Evolutionary conservation across 2,113 vertebrate species (phyloP), one percentile per base, ranked within the genome.

Genomic region (Hystrix brachyura): DNA sequence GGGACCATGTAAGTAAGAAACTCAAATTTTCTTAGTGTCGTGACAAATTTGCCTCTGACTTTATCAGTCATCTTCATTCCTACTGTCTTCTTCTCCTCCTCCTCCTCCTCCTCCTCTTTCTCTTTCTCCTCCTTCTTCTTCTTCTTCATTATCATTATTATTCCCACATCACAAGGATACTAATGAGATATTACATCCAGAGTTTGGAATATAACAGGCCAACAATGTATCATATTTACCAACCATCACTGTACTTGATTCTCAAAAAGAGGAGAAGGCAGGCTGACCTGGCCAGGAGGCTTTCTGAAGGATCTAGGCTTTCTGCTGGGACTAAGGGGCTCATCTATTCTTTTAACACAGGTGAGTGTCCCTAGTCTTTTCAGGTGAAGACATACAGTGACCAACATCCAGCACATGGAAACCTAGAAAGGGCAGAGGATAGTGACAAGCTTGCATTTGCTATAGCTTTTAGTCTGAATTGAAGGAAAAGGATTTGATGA

Each of bases 21-120:
- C 48, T 55, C 90, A 95, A 72, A 51, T 71, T 83, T 87, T 32
- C 43, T 87, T 64, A 80, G 46, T 60, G 94, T 84, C 21, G 2
- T 67, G 25, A 48, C 46, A 82, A 78, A 92, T 48, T 90, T 90
- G 19, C 38, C 55, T 90, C 34, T 92, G 55, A 78, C 57, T 86
- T 78, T 29, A 72, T 67, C 9, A 51, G 9, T 53, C 46, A 78
- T 74, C 72, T 74, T 74, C 72, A 74, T 48, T 48, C 14, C 23
- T 48, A 74, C 43, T 74, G 27, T 72, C 38, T 38, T 38, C 38
- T 38, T 38, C 38, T 38, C 2, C 38, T 38, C 2, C 38, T 38
- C 38, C 38, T 38, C 38, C 38, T 38, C 38, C 38, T 38, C 38
- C 38, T 38, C 38, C 38, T 38, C 38, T 38, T 38, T 38, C 38